These are phyloP conservation scores for Trichacis sp. DNA, from an alignment of 2,888 invertebrate species.

Conservation along the genomic window DNA sequence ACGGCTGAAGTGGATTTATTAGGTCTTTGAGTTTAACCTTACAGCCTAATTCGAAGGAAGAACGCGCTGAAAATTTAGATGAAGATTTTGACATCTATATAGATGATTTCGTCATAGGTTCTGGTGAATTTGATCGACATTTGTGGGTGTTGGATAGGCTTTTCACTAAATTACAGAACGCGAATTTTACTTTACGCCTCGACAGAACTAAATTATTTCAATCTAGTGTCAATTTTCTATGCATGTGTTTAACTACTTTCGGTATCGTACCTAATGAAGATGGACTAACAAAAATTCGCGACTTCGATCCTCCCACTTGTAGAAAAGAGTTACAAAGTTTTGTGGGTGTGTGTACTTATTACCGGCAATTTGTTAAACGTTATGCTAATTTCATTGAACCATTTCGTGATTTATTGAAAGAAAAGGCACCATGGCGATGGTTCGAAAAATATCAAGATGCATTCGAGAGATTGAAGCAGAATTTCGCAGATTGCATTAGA, in stretches of 20 bases:
- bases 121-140: conserved; percentile 46
- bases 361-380: conserved; percentile 23
- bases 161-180: conserved; percentile 25
- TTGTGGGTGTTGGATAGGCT: conserved; percentile 41
- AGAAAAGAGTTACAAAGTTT: conserved; percentile 44
- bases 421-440: conserved; percentile 30
- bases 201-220: conserved; percentile 17
- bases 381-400: conserved; percentile 24
- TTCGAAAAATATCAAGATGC: conserved; percentile 21
- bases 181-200: conserved; percentile 28
- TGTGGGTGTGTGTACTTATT: conserved; percentile 30
- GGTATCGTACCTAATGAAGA: conserved; percentile 13
- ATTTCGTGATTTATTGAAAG: conserved; percentile 25
- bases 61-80: conserved; percentile 44
- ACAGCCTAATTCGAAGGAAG: too few relatives aligned
- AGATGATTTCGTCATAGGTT: conserved; percentile 54
- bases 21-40: conserved; percentile 40
- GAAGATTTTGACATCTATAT: conserved; percentile 50
- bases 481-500: conserved; percentile 25
- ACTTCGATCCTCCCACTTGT: conserved; percentile 47
- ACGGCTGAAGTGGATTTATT: conserved; percentile 47
- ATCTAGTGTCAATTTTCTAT: conserved; percentile 4
- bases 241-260: conserved; percentile 2
- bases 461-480: conserved; percentile 29
- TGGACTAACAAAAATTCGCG: conserved; percentile 6